Conservation (phyloP, 2,113 vertebrate genomes). For the Peromyscus polionotus region DNA sequence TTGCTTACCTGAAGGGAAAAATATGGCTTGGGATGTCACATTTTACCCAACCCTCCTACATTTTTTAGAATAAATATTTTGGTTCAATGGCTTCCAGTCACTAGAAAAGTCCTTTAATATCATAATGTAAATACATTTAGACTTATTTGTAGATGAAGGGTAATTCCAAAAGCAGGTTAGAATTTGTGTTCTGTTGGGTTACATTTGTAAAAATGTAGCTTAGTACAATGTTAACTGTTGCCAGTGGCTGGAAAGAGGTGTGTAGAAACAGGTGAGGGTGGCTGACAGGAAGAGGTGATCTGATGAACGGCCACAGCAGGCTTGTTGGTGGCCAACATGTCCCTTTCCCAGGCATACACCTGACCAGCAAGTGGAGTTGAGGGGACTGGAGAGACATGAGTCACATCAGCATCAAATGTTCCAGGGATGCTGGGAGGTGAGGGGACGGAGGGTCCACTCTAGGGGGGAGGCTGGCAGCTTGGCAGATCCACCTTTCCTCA, state of each 20-base stretch:
- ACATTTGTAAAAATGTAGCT: conserved; percentile 60
- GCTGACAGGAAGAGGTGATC: neutral
- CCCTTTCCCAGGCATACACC: neutral
- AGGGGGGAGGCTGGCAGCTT: neutral
- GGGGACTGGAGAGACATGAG: neutral
- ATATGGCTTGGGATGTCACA: neutral
- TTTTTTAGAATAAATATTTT: neutral
- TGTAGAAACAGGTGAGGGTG: neutral
- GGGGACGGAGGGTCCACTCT: neutral
- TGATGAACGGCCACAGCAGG: neutral
- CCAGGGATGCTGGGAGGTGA: neutral
- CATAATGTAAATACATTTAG: conserved; percentile 12
- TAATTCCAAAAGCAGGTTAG: conserved; percentile 54
- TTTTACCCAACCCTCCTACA: too few relatives aligned
- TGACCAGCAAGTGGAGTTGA: neutral
- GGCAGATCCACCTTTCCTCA: neutral
- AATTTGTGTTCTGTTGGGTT: conserved; percentile 28
- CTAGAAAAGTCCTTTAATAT: conserved; percentile 43
- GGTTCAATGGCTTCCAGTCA: conserved; percentile 14
- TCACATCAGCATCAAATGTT: too few relatives aligned
- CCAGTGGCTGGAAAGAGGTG: neutral
- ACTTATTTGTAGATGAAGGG: conserved; percentile 9
- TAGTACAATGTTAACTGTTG: conserved; percentile 51
- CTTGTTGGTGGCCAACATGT: neutral
- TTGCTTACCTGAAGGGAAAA: conserved; percentile 5